Conservation (phyloP, 2,888 invertebrate genomes). For the Conomelus anceps region DNA sequence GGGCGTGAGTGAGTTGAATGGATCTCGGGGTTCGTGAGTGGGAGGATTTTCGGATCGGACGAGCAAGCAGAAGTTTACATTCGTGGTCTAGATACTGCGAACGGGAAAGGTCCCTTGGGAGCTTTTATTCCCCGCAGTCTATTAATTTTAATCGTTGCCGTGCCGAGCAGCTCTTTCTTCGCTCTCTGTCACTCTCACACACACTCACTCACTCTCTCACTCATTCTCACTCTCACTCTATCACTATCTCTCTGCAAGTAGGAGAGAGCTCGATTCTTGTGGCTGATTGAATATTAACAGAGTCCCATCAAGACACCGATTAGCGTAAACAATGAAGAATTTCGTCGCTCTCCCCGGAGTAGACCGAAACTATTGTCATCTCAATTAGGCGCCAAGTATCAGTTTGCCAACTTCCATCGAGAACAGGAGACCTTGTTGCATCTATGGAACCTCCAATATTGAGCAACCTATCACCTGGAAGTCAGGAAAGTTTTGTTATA, state of each 20-base stretch:
- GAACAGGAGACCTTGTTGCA: background rate
- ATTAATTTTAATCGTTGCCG: background rate
- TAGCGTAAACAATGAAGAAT: slow-evolving; percentile 9
- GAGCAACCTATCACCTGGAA: background rate
- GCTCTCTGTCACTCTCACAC: slow-evolving; percentile 8
- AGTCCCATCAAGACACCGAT: slow-evolving; percentile 1
- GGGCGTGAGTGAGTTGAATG: background rate
- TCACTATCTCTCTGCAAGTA: background rate
- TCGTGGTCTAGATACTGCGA: background rate
- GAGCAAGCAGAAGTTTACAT: background rate
- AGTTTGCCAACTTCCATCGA: background rate
- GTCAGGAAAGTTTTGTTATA: too few species aligned
- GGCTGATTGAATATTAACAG: slow-evolving; percentile 4
- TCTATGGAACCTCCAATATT: background rate
- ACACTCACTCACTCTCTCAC: slow-evolving; percentile 11
- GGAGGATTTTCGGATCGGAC: background rate
- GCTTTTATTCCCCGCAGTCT: background rate
- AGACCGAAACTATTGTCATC: background rate
- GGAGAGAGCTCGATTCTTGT: background rate
- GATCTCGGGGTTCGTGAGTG: background rate
- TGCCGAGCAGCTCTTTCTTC: background rate
- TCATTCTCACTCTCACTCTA: slow-evolving; percentile 2
- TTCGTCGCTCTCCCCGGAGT: background rate
- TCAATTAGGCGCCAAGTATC: background rate
- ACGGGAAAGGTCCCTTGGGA: background rate